Conservation (phyloP, 2,888 invertebrate genomes). For the Nymphalis polychloros region DNA sequence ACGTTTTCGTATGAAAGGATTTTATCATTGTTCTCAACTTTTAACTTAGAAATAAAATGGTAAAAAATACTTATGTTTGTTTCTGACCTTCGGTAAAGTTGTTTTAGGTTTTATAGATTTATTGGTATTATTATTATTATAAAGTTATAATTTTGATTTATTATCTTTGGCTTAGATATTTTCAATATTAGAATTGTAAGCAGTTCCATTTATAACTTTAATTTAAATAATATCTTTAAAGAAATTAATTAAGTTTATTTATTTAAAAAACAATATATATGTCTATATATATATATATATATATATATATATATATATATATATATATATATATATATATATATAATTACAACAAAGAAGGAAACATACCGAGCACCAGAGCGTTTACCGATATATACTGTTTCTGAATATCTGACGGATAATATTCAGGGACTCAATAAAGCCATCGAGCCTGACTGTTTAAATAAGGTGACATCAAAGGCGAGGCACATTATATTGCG, state of each 20-base stretch:
- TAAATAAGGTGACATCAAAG: conserved; percentile 35
- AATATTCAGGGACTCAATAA: conserved; percentile 59
- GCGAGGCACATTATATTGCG: conserved; percentile 31
- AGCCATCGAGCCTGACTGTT: conserved; percentile 47
- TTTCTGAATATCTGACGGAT: conserved; percentile 33
- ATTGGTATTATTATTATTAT: too few relatives aligned
- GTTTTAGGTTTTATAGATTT: too few relatives aligned
- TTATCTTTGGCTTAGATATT: not conserved
- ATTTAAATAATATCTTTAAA: too few relatives aligned
- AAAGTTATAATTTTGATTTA: too few relatives aligned
- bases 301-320: too few relatives aligned
- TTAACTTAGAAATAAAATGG: conserved; percentile 18
- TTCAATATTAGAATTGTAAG: not conserved
- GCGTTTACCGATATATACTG: conserved; percentile 24
- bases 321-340: too few relatives aligned
- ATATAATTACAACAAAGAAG: conserved; percentile 26
- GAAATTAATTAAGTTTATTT: too few relatives aligned
- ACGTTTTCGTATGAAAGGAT: conserved; percentile 18
- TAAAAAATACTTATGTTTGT: conserved; percentile 1
- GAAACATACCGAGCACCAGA: conserved; percentile 23
- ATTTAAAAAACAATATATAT: too few relatives aligned
- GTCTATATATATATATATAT: too few relatives aligned
- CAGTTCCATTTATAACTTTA: too few relatives aligned
- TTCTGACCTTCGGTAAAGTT: not conserved
- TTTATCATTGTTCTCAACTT: conserved; percentile 21